phyloP scores from a whole-genome alignment of 1,140 invertebrate genomes.

The Procambarus virginalis region DNA sequence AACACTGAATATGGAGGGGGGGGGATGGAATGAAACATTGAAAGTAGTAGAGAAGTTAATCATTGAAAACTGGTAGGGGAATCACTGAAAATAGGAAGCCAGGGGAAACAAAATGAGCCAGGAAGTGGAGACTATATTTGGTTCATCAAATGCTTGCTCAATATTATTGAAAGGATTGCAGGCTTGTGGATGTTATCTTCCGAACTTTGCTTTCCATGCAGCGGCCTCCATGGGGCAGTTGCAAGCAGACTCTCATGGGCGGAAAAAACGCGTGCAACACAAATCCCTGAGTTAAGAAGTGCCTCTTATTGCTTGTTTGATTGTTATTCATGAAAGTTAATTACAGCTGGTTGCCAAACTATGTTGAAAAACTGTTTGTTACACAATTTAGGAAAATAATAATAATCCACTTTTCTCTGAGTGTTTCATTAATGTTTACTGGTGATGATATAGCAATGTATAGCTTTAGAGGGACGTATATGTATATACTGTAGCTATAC shows the following conservation, averaged over 20 bases:
- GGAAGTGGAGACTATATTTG: background rate
- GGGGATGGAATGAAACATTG: no score
- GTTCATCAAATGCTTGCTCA: slow-evolving; percentile 4
- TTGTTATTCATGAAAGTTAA: slow-evolving; percentile 63
- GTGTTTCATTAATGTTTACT: slow-evolving; percentile 44
- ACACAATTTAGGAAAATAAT: slow-evolving; percentile 34
- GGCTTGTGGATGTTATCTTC: slow-evolving; percentile 1
- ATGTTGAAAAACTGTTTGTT: slow-evolving; percentile 64
- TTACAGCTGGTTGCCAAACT: slow-evolving; percentile 63
- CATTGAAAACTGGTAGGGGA: background rate
- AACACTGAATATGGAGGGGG: no score
- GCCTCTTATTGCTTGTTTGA: slow-evolving; percentile 66
- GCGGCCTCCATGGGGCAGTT: background rate
- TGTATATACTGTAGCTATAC: slow-evolving; percentile 31
- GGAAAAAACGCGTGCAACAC: background rate
- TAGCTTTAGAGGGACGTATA: slow-evolving; percentile 33
- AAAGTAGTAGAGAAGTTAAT: no score
- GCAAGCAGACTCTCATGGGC: background rate
- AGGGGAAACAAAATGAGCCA: background rate
- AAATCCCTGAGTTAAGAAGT: slow-evolving; percentile 64
- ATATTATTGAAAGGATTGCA: background rate
- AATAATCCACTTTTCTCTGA: slow-evolving; percentile 18
- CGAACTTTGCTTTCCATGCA: background rate
- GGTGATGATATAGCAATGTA: slow-evolving; percentile 48
- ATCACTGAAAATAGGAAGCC: background rate